Evolutionary conservation across 2,113 vertebrate genomes (phyloP).

Genomic region (Catharus minimus): DNA sequence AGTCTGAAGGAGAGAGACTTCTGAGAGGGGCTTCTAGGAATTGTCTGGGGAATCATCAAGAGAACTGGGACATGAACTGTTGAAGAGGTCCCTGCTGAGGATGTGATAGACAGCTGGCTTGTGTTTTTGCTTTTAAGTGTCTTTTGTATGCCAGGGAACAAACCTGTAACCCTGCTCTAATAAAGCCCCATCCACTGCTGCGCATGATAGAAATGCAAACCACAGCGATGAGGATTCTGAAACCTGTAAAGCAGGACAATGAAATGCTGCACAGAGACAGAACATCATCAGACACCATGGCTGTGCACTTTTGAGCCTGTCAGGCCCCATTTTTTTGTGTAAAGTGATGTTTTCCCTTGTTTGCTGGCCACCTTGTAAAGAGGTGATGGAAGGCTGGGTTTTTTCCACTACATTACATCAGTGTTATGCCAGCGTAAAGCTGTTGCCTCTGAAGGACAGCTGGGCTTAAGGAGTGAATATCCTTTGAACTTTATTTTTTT

Average conservation of each 20-base stretch:
- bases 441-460: neutral
- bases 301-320: neutral
- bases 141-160: neutral
- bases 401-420: constrained; percentile 27
- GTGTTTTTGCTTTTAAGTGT: neutral
- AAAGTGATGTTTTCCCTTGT: neutral
- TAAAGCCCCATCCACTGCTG: neutral
- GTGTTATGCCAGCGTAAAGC: neutral
- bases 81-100: neutral
- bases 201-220: neutral
- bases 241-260: neutral
- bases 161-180: neutral
- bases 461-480: neutral
- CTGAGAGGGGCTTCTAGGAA: neutral
- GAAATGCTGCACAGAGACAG: neutral
- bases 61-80: neutral
- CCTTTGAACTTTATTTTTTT: neutral
- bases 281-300: neutral
- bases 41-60: neutral
- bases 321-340: constrained; percentile 11
- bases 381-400: neutral
- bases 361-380: neutral
- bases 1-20: neutral
- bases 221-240: neutral
- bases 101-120: neutral